Base-by-base conservation (phyloP, 2,113 vertebrate genomes). In the Cyphomyrus plagiostoma region DNA sequence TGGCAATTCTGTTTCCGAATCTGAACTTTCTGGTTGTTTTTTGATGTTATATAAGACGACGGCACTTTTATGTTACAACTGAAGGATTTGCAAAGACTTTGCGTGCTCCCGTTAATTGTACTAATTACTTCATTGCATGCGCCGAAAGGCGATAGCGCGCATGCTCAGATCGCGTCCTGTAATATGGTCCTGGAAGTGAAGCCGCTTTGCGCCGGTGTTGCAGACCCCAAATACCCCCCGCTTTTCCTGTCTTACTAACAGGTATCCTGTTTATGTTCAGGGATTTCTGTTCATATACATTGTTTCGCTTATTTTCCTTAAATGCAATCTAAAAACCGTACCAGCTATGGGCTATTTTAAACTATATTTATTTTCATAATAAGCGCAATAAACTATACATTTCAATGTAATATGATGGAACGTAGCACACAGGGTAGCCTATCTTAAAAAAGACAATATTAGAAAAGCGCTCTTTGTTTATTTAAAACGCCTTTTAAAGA, bases 131-230 rank as follows among this genome's bases (percentile, higher is more conserved):
- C 48, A 88, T 39, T 80, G 89, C 83, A 48, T 39, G 42, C 21
- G 56, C 88, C 26, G 15, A 52, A 48, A 50, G 52, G 5, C 30
- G 50, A 48, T 53, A 45, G 0, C 1, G 46, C 92, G 93, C 94
- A 93, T 91, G 94, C 93, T 93, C 91, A 1, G 26, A n/a, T 13
- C 45, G 88, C 88, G 88, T 13, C 17, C 80, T n/a, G 53, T 89
- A 66, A 89, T 87, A 58, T 87, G 84, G 84, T 91, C 74, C 89
- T 87, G 89, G 87, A 92, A 90, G 83, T 46, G 48, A 58, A 89
- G 82, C 23, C 82, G 46, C 56, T 86, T 45, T 89, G 66, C 87
- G 42, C 30, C 58, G 89, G 21, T 19, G 66, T 84, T 88, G 45
- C 82, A 49, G 42, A 26, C 77, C 77, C 49, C 46, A 80, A 89